These are phyloP conservation scores for Drosophila willistoni DNA, from an alignment of 1,140 invertebrate species.

Conservation along the genomic window DNA sequence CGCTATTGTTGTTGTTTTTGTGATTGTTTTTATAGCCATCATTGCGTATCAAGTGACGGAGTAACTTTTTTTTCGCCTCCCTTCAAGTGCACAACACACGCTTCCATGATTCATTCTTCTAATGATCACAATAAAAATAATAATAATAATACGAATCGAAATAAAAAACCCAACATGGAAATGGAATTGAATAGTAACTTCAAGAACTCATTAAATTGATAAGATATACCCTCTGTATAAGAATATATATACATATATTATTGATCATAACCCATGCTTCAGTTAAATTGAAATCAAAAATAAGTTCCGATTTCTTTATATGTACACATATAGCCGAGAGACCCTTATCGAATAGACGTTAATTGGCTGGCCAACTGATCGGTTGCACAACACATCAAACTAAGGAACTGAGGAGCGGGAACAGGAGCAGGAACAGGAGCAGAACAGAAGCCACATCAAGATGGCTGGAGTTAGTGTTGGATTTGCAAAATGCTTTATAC, in stretches of 20 bases:
- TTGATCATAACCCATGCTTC: slow-evolving; percentile 1
- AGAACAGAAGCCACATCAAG: slow-evolving; percentile 24
- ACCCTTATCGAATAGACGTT: slow-evolving; percentile 54
- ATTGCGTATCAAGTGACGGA: slow-evolving; percentile 45
- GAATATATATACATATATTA: slow-evolving; percentile 38
- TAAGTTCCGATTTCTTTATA: slow-evolving; percentile 70
- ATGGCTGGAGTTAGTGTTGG: slow-evolving; percentile 68
- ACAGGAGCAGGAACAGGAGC: neutral
- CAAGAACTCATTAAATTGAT: slow-evolving; percentile 68
- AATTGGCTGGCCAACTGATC: slow-evolving; percentile 49
- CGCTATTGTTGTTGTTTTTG: slow-evolving; percentile 10
- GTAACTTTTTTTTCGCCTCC: slow-evolving; percentile 31
- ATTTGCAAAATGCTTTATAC: slow-evolving; percentile 79
- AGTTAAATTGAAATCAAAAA: neutral
- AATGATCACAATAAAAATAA: slow-evolving; percentile 32
- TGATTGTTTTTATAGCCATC: slow-evolving; percentile 44
- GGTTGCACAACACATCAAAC: slow-evolving; percentile 43
- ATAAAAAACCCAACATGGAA: neutral
- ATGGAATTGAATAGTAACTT: neutral
- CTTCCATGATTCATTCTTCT: slow-evolving; percentile 50
- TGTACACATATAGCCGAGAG: slow-evolving; percentile 60
- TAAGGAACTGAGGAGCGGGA: neutral
- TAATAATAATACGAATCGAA: neutral
- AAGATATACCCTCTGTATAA: slow-evolving; percentile 43
- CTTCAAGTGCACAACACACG: slow-evolving; percentile 36